Evolutionary conservation across 2,113 vertebrate genomes (phyloP), one percentile per base, ranked within the genome.

Genomic region (Neogale vison): DNA sequence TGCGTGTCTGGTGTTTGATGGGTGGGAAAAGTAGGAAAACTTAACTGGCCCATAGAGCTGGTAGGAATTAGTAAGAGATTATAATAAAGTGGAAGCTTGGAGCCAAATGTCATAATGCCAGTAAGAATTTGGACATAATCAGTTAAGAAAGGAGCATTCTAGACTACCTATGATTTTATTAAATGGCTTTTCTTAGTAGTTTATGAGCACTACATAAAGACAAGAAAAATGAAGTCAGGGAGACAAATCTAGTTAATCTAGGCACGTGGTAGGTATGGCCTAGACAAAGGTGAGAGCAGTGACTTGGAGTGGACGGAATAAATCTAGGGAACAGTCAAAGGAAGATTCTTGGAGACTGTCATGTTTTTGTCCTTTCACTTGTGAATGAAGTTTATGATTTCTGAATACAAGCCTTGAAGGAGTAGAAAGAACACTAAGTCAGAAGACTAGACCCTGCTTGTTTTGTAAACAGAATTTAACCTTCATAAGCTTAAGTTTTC

Each of bases 381-480:
- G 21, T 55, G 74, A 77, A 55, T 79, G 57, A 61, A 88, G 13
- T 72, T 88, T 36, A 21, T 90, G 23, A 59, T 87, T 93, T 87
- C 67, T 96, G 23, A 92, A 74, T 42, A 95, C 36, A 84, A 52
- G 12, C 24, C 67, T 0, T 47, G 72, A 95, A 85, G 76, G 45
- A 93, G n/a, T 84, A 63, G 57, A 85, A 89, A 96, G 31, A 90
- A 81, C 18, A 63, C 17, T 12, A 26, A 83, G 24, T 93, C 31
- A 21, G 39, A 94, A 83, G 18, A 50, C 45, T 65, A 2, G 18
- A 67, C 77, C 7, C 45, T 82, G 11, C 1, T 63, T 88, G 55
- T 90, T 86, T 76, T 80, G 82, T 72, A 63, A 96, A 95, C 24
- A 88, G 47, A 82, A 57, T 45, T 93, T 94, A 79, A 55, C 34